Percentiles rank a stretch among this genome's conserved stretches.
Evolutionary conservation across 2,888 invertebrate genomes (phyloP).

Genomic region (Epistrophella euchroma): DNA sequence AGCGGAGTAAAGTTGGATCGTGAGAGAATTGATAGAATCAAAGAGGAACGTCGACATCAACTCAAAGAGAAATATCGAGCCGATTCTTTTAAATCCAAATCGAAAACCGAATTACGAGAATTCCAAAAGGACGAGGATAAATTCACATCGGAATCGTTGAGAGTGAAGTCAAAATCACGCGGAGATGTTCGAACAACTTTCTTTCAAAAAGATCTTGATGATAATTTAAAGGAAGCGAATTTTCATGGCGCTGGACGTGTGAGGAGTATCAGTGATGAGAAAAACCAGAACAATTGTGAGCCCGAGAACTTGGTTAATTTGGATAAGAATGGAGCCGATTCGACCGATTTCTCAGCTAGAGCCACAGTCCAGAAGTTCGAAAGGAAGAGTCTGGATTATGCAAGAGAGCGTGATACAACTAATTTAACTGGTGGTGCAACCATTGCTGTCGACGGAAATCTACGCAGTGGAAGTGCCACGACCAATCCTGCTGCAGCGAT

Average conservation of each 20-base stretch:
- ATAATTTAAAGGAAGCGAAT: conserved; percentile 79
- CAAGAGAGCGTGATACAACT: conserved; percentile 75
- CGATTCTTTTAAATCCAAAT: conserved; percentile 89
- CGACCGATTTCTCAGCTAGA: conserved; percentile 78
- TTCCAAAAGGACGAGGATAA: conserved; percentile 80
- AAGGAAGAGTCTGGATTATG: conserved; percentile 79
- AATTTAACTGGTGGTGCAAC: conserved; percentile 41
- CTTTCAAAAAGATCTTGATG: conserved; percentile 82
- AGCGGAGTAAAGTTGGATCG: conserved; percentile 87
- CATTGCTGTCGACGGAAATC: conserved; percentile 60
- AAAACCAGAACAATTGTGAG: conserved; percentile 82
- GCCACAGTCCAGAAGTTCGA: conserved; percentile 81
- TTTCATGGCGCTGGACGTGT: conserved; percentile 77
- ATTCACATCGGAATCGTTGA: conserved; percentile 80
- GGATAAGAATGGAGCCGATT: conserved; percentile 69
- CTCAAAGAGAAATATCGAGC: conserved; percentile 93
- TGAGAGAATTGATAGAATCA: conserved; percentile 94
- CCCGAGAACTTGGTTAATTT: conserved; percentile 54
- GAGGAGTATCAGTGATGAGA: conserved; percentile 83
- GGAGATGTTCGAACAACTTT: conserved; percentile 80
- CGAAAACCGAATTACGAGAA: conserved; percentile 82
- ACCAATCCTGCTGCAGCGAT: conserved; percentile 61
- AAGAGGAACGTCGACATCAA: conserved; percentile 94
- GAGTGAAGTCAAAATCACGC: conserved; percentile 83
- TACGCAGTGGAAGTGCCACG: conserved; percentile 46